Evolutionary conservation across 2,888 invertebrate species (phyloP).

Genomic region (Zygogramma bicolorata): DNA sequence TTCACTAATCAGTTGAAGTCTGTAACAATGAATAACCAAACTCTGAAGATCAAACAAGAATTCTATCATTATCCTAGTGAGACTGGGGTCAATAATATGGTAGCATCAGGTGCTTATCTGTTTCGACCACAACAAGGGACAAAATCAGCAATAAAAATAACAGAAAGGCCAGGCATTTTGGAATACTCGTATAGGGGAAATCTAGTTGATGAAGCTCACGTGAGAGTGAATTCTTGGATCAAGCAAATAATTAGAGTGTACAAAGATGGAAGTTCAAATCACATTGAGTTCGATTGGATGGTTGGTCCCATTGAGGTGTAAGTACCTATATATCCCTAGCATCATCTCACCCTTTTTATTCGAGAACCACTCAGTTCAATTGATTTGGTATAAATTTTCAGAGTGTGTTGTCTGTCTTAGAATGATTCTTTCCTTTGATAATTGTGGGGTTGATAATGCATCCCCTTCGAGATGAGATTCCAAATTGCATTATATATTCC

Average conservation of each 20-base stretch:
- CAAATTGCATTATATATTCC: too few relatives aligned
- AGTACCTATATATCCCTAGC: too few relatives aligned
- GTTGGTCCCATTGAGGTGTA: constrained; percentile 80
- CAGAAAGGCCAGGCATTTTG: not conserved
- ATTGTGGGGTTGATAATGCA: too few relatives aligned
- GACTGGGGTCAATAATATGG: constrained; percentile 75
- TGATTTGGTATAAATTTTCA: too few relatives aligned
- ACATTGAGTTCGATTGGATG: constrained; percentile 80
- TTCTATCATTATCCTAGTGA: constrained; percentile 80
- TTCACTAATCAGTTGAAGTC: constrained; percentile 70
- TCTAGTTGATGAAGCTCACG: constrained; percentile 64
- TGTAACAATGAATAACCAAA: constrained; percentile 66
- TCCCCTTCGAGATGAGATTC: too few relatives aligned
- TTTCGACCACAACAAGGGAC: constrained; percentile 74
- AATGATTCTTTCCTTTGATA: too few relatives aligned
- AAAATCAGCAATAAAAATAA: not conserved
- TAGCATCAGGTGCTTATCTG: constrained; percentile 94
- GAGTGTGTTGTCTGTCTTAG: too few relatives aligned
- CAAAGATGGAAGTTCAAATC: constrained; percentile 64
- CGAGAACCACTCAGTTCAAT: too few relatives aligned
- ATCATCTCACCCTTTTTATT: too few relatives aligned
- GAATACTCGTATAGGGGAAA: constrained; percentile 21
- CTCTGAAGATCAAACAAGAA: constrained; percentile 70
- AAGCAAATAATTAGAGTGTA: constrained; percentile 80
- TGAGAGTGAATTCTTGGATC: constrained; percentile 75